phyloP scores from a whole-genome alignment of 2,113 vertebrate genomes.

The Collichthys lucidus region DNA sequence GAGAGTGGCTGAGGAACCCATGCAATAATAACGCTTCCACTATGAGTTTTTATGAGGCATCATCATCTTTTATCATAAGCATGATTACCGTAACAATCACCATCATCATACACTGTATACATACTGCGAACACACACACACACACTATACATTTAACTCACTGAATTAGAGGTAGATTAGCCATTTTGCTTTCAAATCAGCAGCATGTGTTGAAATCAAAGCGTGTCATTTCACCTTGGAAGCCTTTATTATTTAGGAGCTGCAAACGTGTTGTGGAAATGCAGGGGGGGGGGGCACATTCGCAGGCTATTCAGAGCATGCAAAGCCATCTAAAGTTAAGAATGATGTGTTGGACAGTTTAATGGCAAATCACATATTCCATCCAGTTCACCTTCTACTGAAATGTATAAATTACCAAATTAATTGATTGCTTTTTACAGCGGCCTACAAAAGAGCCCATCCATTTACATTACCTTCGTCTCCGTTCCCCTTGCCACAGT shows the following conservation, averaged over 20 bases:
- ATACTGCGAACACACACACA: background rate
- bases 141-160: background rate
- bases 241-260: background rate
- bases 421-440: constrained; percentile 76
- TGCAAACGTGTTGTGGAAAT: constrained; percentile 2
- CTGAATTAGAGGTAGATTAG: background rate
- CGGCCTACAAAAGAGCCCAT: constrained; percentile 67
- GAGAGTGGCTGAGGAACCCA: constrained; percentile 46
- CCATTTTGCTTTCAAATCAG: background rate
- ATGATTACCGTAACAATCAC: constrained; percentile 49
- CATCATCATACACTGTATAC: background rate
- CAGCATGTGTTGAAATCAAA: background rate
- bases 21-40: constrained; percentile 57
- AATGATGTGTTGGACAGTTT: constrained; percentile 66
- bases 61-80: constrained; percentile 58
- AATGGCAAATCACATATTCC: constrained; percentile 69
- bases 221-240: background rate
- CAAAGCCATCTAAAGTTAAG: constrained; percentile 43
- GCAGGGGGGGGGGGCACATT: constrained; percentile 1
- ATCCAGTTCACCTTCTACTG: constrained; percentile 68
- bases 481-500: constrained; percentile 55
- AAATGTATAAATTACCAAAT: constrained; percentile 76
- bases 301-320: constrained; percentile 13
- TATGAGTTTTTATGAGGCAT: constrained; percentile 51
- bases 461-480: constrained; percentile 74